Base-by-base conservation (phyloP, 2,113 vertebrate species). In the Aldabrachelys gigantea region DNA sequence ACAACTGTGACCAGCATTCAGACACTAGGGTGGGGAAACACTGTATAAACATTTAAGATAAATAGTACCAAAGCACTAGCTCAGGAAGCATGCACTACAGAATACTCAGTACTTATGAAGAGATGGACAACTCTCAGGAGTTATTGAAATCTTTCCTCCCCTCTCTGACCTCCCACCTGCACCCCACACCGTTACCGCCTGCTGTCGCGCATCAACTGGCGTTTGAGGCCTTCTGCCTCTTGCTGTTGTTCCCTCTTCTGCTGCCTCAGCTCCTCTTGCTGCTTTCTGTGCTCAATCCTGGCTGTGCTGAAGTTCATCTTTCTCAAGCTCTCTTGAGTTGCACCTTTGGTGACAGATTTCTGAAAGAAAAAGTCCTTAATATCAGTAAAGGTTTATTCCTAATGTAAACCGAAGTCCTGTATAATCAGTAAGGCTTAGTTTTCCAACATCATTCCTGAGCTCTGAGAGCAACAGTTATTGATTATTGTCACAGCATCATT, bases 181-280 rank as follows among this genome's bases (percentile, higher is more conserved):
- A 72, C 44, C 47, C 31, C 29, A 27, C 27, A 62, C 41, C 35
- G 41, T 87, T 88, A 98, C 97, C 97, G 97, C 87, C 95, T 97
- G 59, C 10, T 88, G 69, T 95, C 89, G 47, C 69, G 57, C 82
- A 1, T 1, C n/a, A 85, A 84, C 75, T 89, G 86, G 25, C 0
- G 1, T 14, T 0, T 65, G n/a, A 56, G 72, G 54, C 59, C 27
- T 3, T 95, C 89, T 53, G 93, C 96, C 19, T 93, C 49, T 25
- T 84, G 90, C 90, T 97, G 90, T 84, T 96, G 93, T 76, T 96
- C 27, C 62, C 90, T 96, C 85, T 91, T 94, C 88, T 78, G 84
- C 84, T 84, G 92, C 80, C 95, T 97, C 91, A 95, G 84, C 1
- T 97, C 92, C 38, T 94, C 87, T 80, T 95, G 94, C 57, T 16